phyloP scores from a whole-genome alignment of 2,888 invertebrate species.

The Gibbula magus region DNA sequence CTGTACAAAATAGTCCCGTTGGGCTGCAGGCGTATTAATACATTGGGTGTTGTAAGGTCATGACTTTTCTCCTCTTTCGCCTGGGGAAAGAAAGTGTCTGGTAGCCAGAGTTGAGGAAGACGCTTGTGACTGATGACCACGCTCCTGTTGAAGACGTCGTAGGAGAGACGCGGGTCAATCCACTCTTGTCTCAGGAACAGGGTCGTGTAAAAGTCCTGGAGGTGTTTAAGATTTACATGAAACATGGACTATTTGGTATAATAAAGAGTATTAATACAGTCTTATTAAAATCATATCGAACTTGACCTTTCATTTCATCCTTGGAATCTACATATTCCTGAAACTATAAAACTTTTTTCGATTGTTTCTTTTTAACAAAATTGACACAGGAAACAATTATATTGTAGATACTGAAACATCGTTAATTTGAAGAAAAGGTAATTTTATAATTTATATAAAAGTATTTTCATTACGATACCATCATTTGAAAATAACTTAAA shows the following conservation, averaged over 20 bases:
- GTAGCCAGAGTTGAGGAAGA: slow-evolving; percentile 9
- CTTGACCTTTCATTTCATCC: too few relatives aligned
- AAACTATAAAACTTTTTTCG: too few relatives aligned
- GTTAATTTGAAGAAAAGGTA: too few relatives aligned
- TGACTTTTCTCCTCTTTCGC: slow-evolving; percentile 12
- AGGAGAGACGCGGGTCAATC: slow-evolving; percentile 28
- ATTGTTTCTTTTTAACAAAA: too few relatives aligned
- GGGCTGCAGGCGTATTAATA: slow-evolving; percentile 38
- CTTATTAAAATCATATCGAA: too few relatives aligned
- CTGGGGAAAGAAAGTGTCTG: slow-evolving; percentile 21
- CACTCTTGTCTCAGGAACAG: slow-evolving; percentile 35
- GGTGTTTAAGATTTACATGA: not conserved
- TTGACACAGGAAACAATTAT: too few relatives aligned
- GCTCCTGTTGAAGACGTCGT: slow-evolving; percentile 43
- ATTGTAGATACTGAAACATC: too few relatives aligned
- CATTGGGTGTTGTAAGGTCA: slow-evolving; percentile 19
- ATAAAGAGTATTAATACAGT: too few relatives aligned
- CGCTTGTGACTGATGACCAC: slow-evolving; percentile 30
- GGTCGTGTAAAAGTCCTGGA: slow-evolving; percentile 33
- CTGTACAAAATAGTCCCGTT: slow-evolving; percentile 44
- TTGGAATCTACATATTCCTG: too few relatives aligned
- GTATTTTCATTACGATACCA: too few relatives aligned
- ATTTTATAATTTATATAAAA: too few relatives aligned
- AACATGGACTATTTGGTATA: not conserved
- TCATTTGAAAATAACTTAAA: too few relatives aligned